Percentiles rank a stretch among this genome's conserved stretches.
Conservation (phyloP, 2,888 invertebrate genomes). For the Harpalus rufipes region DNA sequence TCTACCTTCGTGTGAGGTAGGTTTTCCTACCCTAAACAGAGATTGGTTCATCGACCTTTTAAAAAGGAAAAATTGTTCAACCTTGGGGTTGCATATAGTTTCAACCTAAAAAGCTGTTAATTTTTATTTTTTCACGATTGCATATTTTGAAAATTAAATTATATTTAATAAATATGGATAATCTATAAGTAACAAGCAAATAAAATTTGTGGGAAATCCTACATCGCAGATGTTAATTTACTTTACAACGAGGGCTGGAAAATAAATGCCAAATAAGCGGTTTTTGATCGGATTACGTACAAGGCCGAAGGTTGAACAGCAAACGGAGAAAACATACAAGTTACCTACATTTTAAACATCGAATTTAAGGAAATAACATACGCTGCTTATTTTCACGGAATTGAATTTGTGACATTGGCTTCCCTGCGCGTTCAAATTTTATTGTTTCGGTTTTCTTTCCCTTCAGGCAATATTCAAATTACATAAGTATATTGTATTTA, state of each 20-base stretch:
- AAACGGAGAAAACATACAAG: constrained; percentile 58
- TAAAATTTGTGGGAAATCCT: constrained; percentile 48
- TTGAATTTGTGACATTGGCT: constrained; percentile 6
- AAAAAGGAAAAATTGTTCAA: too few species aligned
- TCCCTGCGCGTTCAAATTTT: constrained; percentile 14
- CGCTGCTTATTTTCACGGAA: constrained; percentile 36
- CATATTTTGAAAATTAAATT: neutral
- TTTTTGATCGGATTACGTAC: constrained; percentile 62
- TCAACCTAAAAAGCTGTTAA: too few species aligned
- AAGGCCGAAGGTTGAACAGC: constrained; percentile 44
- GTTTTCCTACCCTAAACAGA: too few species aligned
- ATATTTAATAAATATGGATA: neutral
- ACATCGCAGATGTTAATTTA: constrained; percentile 52
- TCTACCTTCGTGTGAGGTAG: too few species aligned
- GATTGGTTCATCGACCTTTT: too few species aligned
- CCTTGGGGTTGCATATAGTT: too few species aligned
- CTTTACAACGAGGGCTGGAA: constrained; percentile 40
- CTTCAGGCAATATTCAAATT: neutral
- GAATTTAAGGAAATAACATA: constrained; percentile 34
- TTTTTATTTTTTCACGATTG: neutral
- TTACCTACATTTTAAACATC: constrained; percentile 50
- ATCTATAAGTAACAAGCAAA: constrained; percentile 14
- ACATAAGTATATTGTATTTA: neutral
- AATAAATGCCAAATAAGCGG: constrained; percentile 65
- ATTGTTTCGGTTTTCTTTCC: constrained; percentile 17